Base-by-base conservation (phyloP, 1,140 invertebrate species). In the Sesamia nonagrioides region DNA sequence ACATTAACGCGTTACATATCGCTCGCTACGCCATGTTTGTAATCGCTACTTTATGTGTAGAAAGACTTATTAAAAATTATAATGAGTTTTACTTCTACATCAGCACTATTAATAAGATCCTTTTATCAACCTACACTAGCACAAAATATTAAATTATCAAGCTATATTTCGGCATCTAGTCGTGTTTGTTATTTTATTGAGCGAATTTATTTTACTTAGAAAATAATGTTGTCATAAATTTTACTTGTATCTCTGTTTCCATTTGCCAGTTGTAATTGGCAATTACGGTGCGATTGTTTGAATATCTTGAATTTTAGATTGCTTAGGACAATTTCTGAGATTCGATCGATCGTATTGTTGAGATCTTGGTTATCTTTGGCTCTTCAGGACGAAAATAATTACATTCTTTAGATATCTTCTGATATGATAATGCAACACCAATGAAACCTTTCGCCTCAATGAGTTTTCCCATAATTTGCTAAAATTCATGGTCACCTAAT, bases 1-100 rank as follows among this genome's bases (percentile, higher is more conserved):
- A 87, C 82, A 84, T 86, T 86, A 86, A 86, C 84, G 86, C 82
- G 81, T 82, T 79, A 80, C 79, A 80, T 84, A 83, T 83, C 80
- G 68, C 72, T 79, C 82, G 66, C 83, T 82, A 72, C 79, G 78
- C 80, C 83, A 82, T 84, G 73, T 84, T 83, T 85, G 82, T 84
- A 81, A 83, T 85, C 80, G 78, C 77, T 84, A 73, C 77, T 84
- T 86, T 85, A 84, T 82, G 82, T 84, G 76, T 78, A 77, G 72
- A 77, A 56, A 77, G 58, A 54, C n/a, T 56, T 80, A 85, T 87
- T 84, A 84, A 87, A 86, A 84, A 87, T 84, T 85, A 77, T 84
- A 87, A 87, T 86, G 74, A 84, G 84, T 78, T 78, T 77, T 56
- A 77, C 52, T 76, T 48, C 40, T 80, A 76, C 72, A 77, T 58